Conservation (phyloP, 2,888 invertebrate genomes). For the Lymantria monacha region DNA sequence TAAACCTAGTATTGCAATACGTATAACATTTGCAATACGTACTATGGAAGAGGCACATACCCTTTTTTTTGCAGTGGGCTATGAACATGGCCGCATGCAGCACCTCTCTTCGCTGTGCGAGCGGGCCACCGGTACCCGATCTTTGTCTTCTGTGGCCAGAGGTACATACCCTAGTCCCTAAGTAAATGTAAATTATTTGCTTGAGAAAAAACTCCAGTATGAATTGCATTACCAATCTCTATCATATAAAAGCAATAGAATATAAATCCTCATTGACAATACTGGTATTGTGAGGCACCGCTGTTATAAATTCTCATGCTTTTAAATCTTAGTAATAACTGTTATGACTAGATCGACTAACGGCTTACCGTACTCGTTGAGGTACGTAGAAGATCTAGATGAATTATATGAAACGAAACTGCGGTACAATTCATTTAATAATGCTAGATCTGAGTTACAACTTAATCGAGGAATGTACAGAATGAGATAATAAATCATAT, state of each 20-base stretch:
- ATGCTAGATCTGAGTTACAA: neutral
- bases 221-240: no score
- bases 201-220: no score
- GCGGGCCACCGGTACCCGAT: no score
- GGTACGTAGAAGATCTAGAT: conserved; percentile 3
- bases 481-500: neutral
- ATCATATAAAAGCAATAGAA: neutral
- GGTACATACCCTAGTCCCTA: no score
- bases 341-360: conserved; percentile 5
- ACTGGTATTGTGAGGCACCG: neutral
- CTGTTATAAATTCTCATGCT: conserved; percentile 2
- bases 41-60: no score
- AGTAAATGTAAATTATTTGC: no score
- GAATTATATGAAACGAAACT: neutral
- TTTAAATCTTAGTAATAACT: conserved; percentile 3
- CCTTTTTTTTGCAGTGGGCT: no score
- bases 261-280: neutral
- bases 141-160: no score
- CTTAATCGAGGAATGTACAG: conserved; percentile 1
- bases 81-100: no score
- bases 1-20: no score
- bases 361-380: conserved; percentile 1
- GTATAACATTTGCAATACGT: no score
- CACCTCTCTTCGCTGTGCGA: no score
- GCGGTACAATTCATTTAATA: neutral